A percentile compares a stretch with the other conserved stretches of the same genome.
These are phyloP conservation scores for Microcebus lehilahytsara DNA, from an alignment of 2,113 vertebrate genomes.

Conservation along the genomic window DNA sequence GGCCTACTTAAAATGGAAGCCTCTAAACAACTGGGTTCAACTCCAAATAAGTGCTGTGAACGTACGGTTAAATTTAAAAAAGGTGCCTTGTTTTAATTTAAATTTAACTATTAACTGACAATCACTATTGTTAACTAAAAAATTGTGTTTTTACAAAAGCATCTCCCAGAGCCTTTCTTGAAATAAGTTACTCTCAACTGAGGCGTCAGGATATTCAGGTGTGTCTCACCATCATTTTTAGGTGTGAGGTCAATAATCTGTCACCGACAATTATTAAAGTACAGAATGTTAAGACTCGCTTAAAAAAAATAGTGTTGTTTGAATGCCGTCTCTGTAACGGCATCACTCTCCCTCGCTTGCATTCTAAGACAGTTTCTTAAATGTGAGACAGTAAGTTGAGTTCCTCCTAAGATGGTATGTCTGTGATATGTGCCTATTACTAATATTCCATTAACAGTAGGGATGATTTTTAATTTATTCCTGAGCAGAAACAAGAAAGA, in stretches of 20 bases:
- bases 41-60: neutral
- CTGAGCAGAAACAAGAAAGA: neutral
- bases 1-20: neutral
- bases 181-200: neutral
- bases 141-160: slow-evolving; percentile 1
- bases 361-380: neutral
- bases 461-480: neutral
- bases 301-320: neutral
- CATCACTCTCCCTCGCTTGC: neutral
- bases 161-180: neutral
- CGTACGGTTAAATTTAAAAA: neutral
- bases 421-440: neutral
- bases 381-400: neutral
- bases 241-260: neutral
- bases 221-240: neutral
- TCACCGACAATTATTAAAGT: neutral
- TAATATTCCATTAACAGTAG: neutral
- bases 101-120: neutral
- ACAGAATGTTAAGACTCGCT: neutral
- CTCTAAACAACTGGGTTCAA: neutral
- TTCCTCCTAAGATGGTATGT: neutral
- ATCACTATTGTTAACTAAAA: neutral
- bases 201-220: neutral
- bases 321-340: neutral
- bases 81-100: neutral